These are phyloP conservation scores for Sabellastarte sp. DNA, from an alignment of 2,888 invertebrate species.

Conservation along the genomic window DNA sequence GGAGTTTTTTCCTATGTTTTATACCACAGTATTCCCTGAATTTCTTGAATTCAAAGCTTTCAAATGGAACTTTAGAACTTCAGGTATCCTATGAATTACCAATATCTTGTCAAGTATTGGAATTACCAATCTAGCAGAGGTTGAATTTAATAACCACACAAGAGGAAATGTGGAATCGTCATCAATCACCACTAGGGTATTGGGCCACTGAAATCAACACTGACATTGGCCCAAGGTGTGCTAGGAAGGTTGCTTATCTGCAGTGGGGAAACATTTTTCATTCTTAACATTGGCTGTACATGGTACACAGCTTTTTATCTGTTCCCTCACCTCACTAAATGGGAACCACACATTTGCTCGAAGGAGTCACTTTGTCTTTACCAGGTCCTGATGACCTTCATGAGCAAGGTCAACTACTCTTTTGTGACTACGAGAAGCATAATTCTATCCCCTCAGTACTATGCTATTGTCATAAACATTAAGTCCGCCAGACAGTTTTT, in stretches of 20 bases:
- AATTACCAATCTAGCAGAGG: slow-evolving; percentile 19
- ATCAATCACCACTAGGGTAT: slow-evolving; percentile 29
- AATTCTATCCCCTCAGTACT: no score
- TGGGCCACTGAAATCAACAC: no score
- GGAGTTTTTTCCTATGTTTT: slow-evolving; percentile 23
- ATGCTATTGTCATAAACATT: no score
- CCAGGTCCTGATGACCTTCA: no score
- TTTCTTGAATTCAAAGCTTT: slow-evolving; percentile 21
- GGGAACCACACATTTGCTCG: slow-evolving; percentile 36
- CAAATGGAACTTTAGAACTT: slow-evolving; percentile 12
- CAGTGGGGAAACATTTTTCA: no score
- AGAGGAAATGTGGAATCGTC: slow-evolving; percentile 28
- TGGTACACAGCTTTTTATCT: slow-evolving; percentile 9
- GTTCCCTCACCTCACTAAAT: slow-evolving; percentile 21
- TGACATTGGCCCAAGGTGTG: no score
- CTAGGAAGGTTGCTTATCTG: no score
- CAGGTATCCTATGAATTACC: not conserved
- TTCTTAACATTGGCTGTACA: slow-evolving; percentile 24
- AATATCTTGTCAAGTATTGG: slow-evolving; percentile 21
- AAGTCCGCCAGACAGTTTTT: no score
- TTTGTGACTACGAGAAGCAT: no score
- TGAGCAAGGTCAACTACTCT: no score
- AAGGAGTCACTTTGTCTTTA: slow-evolving; percentile 30
- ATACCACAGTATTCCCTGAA: slow-evolving; percentile 28
- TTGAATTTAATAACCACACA: slow-evolving; percentile 22